A percentile compares a stretch with the other conserved stretches of the same genome.
Evolutionary conservation across 1,140 invertebrate genomes (phyloP).

Genomic region (Pseudomyrmex flavicornis): DNA sequence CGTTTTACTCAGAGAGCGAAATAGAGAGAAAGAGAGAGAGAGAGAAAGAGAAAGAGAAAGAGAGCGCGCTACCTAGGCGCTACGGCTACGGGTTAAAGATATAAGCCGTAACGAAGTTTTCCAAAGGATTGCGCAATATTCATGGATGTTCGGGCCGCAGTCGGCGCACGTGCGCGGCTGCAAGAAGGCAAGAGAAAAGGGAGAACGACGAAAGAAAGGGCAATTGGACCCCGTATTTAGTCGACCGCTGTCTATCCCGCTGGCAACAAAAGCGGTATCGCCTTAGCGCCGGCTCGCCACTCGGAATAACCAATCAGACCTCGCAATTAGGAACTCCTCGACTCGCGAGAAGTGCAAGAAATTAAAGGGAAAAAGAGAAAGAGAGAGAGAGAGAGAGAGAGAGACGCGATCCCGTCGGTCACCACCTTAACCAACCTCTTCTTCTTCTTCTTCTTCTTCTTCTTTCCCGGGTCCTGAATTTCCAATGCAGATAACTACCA

Average conservation of each 20-base stretch:
- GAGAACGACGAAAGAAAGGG: conserved; percentile 19
- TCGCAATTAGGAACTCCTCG: conserved; percentile 62
- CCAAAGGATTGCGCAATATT: conserved; percentile 60
- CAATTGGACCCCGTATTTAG: conserved; percentile 4
- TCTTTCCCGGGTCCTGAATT: conserved; percentile 54
- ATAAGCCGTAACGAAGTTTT: conserved; percentile 59
- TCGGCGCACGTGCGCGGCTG: conserved; percentile 50
- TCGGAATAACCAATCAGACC: conserved; percentile 61
- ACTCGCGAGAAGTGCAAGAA: conserved; percentile 45
- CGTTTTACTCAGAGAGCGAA: not conserved
- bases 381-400: not conserved
- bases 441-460: not conserved
- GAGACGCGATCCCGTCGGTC: conserved; percentile 17
- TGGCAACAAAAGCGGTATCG: conserved; percentile 57
- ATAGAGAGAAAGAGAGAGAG: too few species aligned
- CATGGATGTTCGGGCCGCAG: conserved; percentile 39
- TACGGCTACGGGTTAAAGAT: conserved; percentile 10
- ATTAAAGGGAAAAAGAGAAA: conserved; percentile 7
- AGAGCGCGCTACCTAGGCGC: not conserved
- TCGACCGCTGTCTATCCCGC: conserved; percentile 12
- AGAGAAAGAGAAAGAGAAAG: too few species aligned
- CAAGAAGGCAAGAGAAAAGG: not conserved
- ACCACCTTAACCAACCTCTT: conserved; percentile 24
- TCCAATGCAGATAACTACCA: conserved; percentile 73
- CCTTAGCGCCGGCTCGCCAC: not conserved